Percentiles rank a stretch among this genome's conserved stretches.
Conservation (phyloP, 2,113 vertebrate genomes). For the Brachypteracias leptosomus region DNA sequence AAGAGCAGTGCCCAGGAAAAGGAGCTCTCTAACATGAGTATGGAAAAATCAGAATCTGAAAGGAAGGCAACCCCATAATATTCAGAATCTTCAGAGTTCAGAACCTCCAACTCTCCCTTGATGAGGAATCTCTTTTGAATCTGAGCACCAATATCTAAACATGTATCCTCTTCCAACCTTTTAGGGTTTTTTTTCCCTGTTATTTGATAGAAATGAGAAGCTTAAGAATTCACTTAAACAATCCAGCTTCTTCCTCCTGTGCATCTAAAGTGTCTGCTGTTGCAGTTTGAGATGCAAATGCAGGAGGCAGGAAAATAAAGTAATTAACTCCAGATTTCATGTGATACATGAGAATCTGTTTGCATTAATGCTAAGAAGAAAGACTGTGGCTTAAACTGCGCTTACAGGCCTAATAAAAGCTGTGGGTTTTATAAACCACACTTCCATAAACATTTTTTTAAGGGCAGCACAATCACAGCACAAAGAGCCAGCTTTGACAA, state of each 20-base stretch:
- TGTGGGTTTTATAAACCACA: not conserved
- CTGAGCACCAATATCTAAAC: not conserved
- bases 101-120: constrained; percentile 2
- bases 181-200: not conserved
- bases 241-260: not conserved
- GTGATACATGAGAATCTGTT: not conserved
- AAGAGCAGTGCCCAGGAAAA: not conserved
- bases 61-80: not conserved
- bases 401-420: constrained; percentile 6
- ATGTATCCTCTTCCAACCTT: not conserved
- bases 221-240: not conserved
- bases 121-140: constrained; percentile 41
- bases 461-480: not conserved
- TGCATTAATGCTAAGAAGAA: constrained; percentile 33
- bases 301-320: constrained; percentile 22
- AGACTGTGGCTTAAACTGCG: constrained; percentile 7
- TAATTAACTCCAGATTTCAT: not conserved
- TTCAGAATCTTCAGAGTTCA: constrained; percentile 19
- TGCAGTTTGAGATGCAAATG: not conserved
- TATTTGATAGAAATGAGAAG: not conserved
- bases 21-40: not conserved
- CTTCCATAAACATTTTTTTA: not conserved
- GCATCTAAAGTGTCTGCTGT: not conserved
- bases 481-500: constrained; percentile 5
- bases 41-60: not conserved